Evolutionary conservation across 1,140 invertebrate species (phyloP).

Genomic region (Caenorhabditis elegans): DNA sequence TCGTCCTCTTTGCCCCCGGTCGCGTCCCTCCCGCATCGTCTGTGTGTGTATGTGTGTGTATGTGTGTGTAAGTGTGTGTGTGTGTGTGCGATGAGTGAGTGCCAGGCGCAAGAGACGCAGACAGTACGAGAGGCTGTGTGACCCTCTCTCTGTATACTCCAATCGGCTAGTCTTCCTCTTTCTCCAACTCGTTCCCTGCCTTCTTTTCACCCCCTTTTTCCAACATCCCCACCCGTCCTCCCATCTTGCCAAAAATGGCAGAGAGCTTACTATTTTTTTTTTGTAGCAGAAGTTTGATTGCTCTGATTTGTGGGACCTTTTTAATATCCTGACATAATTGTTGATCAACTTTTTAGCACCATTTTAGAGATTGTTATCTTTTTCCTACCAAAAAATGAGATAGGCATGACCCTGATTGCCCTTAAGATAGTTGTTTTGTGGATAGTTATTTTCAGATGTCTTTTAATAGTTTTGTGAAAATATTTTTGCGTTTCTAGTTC

Average conservation of each 20-base stretch:
- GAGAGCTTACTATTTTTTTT: background rate
- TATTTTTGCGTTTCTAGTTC: too few relatives aligned
- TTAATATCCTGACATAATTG: too few relatives aligned
- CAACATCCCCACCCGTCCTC: background rate
- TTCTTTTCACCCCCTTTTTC: background rate
- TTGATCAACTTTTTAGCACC: background rate
- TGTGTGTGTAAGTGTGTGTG: background rate
- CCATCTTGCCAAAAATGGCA: background rate
- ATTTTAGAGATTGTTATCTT: background rate
- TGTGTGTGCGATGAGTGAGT: background rate
- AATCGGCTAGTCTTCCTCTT: conserved; percentile 20
- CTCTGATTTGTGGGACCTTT: too few relatives aligned
- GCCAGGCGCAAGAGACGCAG: background rate
- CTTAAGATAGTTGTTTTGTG: background rate
- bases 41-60: background rate
- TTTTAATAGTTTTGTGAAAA: too few relatives aligned
- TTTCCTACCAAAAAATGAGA: background rate
- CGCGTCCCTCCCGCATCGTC: too few relatives aligned
- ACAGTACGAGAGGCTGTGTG: background rate
- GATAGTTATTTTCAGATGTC: background rate
- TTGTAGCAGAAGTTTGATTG: too few relatives aligned
- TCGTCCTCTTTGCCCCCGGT: background rate
- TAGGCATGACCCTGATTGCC: background rate
- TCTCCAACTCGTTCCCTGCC: conserved; percentile 10
- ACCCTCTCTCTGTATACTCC: background rate